Percentiles rank a stretch among this genome's conserved stretches.
Evolutionary conservation across 2,888 invertebrate species (phyloP).

Genomic region (Lithophane semibrunnea): DNA sequence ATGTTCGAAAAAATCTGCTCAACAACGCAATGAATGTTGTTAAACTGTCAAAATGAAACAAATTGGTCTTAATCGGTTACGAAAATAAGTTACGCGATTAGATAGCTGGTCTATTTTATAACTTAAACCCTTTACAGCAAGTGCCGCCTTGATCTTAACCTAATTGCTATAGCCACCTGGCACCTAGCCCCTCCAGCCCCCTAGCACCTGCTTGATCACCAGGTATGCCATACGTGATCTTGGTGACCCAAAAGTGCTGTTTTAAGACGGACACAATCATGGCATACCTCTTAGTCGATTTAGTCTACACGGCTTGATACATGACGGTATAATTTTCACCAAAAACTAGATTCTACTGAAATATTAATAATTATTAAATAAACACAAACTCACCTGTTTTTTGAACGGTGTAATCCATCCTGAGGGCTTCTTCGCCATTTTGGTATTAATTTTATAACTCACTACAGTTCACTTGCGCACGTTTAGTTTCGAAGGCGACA

Average conservation of each 20-base stretch:
- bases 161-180: background rate
- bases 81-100: too few species aligned
- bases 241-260: background rate
- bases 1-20: too few species aligned
- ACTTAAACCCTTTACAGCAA: background rate
- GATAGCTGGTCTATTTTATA: background rate
- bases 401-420: constrained; percentile 71
- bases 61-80: too few species aligned
- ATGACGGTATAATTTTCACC: background rate
- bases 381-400: constrained; percentile 65
- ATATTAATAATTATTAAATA: background rate
- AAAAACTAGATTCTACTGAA: background rate
- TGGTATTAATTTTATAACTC: constrained; percentile 21
- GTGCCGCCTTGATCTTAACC: background rate
- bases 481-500: constrained; percentile 33
- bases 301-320: background rate
- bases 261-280: background rate
- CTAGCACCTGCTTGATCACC: background rate
- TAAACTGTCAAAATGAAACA: too few species aligned
- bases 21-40: too few species aligned
- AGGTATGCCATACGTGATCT: background rate
- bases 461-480: constrained; percentile 31
- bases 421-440: constrained; percentile 51
- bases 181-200: too few species aligned
- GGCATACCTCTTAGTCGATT: background rate